Conservation (phyloP, 2,888 invertebrate genomes). For the Cyclophora punctaria region DNA sequence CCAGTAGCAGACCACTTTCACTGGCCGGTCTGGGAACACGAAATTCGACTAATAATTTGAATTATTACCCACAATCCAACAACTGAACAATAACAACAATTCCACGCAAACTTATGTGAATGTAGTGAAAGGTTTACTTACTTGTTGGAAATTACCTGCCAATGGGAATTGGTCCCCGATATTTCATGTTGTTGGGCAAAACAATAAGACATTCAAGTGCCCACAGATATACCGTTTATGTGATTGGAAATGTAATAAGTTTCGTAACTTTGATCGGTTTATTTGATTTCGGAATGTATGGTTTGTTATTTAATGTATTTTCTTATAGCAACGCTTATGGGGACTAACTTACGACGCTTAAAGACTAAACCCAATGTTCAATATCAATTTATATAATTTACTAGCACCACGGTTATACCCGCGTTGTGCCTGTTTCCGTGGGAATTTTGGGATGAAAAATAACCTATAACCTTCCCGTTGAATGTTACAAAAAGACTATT, state of each 20-base stretch:
- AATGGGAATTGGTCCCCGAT: not conserved
- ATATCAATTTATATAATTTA: too few species aligned
- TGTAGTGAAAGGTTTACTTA: constrained; percentile 38
- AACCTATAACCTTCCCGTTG: too few species aligned
- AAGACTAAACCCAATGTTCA: too few species aligned
- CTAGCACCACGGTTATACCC: too few species aligned
- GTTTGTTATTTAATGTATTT: too few species aligned
- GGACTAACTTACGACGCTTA: too few species aligned
- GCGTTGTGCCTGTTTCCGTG: too few species aligned
- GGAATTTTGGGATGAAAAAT: too few species aligned
- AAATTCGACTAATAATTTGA: constrained; percentile 72
- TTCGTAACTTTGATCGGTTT: not conserved
- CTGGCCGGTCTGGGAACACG: constrained; percentile 57
- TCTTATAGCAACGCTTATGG: too few species aligned
- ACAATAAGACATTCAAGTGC: too few species aligned
- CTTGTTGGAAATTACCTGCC: constrained; percentile 1
- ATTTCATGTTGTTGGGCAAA: not conserved
- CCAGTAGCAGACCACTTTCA: constrained; percentile 71
- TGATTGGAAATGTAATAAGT: too few species aligned
- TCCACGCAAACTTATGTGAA: constrained; percentile 20
- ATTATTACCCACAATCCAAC: constrained; percentile 37
- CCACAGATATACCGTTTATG: not conserved
- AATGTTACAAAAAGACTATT: too few species aligned
- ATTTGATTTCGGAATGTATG: not conserved
- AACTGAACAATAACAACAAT: constrained; percentile 18